Percentiles rank a stretch among this genome's conserved stretches.
phyloP scores from a whole-genome alignment of 2,797 vertebrate genomes.

The Triplophysa yarkandensis region DNA sequence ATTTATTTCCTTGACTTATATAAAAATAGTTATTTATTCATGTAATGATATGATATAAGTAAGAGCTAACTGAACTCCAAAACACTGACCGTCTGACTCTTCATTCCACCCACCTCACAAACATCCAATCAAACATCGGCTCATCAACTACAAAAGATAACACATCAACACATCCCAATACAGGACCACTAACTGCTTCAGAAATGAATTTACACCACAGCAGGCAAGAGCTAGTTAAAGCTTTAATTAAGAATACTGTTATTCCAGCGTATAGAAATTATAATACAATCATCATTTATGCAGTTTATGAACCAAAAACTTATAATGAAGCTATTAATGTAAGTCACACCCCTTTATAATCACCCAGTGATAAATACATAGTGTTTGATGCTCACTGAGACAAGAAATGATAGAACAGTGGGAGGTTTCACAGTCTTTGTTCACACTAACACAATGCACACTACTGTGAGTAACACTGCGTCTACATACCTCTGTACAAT shows the following conservation, averaged over 20 bases:
- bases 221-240: conserved; percentile 39
- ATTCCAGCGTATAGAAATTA: conserved; percentile 42
- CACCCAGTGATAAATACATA: conserved; percentile 23
- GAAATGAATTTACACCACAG: conserved; percentile 37
- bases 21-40: too few relatives aligned
- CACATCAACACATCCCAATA: not conserved
- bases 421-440: conserved; percentile 4
- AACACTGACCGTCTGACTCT: too few relatives aligned
- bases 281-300: conserved; percentile 50
- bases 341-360: conserved; percentile 41
- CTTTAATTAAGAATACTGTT: conserved; percentile 45
- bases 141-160: conserved; percentile 7
- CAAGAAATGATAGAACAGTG: conserved; percentile 33
- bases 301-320: conserved; percentile 47
- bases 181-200: conserved; percentile 8
- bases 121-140: not conserved
- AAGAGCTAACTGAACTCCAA: too few relatives aligned
- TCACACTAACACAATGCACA: too few relatives aligned
- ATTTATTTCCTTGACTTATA: too few relatives aligned
- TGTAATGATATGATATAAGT: too few relatives aligned
- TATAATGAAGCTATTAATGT: conserved; percentile 48
- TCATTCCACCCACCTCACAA: too few relatives aligned
- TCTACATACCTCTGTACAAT: too few relatives aligned
- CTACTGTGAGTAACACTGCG: too few relatives aligned
- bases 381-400: conserved; percentile 40